These are phyloP conservation scores for Melanotaenia maccullochi DNA, from an alignment of 2,797 vertebrate species.

Conservation along the genomic window DNA sequence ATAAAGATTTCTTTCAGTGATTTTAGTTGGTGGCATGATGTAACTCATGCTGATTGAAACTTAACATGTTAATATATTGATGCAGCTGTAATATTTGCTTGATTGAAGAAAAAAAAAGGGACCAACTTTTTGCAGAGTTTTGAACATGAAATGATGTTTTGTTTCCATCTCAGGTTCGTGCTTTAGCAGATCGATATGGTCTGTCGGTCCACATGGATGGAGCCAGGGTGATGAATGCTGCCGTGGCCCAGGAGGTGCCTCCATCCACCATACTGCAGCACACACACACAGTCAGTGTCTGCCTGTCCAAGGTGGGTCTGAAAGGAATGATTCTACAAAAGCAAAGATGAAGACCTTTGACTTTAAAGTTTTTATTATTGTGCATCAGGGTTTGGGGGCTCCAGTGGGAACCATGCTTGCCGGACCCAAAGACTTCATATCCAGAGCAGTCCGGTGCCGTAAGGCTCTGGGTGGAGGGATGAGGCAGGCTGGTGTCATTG, in stretches of 20 bases:
- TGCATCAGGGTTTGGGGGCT: conserved; percentile 85
- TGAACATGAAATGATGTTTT: background rate
- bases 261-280: conserved; percentile 82
- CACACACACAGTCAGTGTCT: conserved; percentile 87
- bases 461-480: conserved; percentile 88
- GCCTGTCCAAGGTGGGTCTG: conserved; percentile 88
- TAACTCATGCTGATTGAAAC: background rate
- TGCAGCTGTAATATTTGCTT: background rate
- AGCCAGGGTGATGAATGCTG: conserved; percentile 86
- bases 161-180: conserved; percentile 75
- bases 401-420: conserved; percentile 84
- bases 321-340: background rate
- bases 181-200: conserved; percentile 77
- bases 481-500: conserved; percentile 85
- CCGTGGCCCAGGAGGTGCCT: conserved; percentile 77
- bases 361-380: background rate
- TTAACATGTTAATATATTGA: background rate
- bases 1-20: background rate
- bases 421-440: conserved; percentile 80
- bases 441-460: conserved; percentile 76
- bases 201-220: conserved; percentile 88
- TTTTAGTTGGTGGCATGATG: background rate
- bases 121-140: background rate
- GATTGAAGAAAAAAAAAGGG: background rate
- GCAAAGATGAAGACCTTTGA: background rate